Conservation (phyloP, 2,113 vertebrate genomes). For the Dipodomys merriami region DNA sequence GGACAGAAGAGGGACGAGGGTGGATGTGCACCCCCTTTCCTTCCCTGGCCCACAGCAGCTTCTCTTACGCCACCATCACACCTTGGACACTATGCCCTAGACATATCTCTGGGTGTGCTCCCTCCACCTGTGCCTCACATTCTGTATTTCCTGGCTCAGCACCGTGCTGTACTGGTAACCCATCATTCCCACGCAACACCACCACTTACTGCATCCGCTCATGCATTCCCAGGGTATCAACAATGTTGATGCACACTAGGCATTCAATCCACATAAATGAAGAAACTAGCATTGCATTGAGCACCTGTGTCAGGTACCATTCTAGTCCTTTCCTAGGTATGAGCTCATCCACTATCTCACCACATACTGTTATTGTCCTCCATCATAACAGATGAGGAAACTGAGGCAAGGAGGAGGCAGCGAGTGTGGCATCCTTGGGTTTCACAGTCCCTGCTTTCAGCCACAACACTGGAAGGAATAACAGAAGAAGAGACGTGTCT, state of each 20-base stretch:
- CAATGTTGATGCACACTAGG: neutral
- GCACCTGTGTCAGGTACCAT: neutral
- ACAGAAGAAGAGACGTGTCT: neutral
- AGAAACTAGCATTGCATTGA: neutral
- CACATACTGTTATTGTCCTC: too few relatives aligned
- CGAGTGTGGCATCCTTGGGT: neutral
- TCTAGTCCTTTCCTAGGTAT: neutral
- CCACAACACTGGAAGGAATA: neutral
- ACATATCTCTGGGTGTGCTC: neutral
- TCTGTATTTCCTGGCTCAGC: too few relatives aligned
- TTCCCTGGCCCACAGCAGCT: neutral
- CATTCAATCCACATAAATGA: neutral
- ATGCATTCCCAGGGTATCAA: neutral
- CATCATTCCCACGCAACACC: neutral
- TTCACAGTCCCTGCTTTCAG: neutral
- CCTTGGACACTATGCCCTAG: neutral
- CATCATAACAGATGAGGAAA: neutral
- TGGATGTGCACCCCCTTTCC: accelerated
- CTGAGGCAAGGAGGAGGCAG: neutral
- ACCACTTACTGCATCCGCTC: neutral
- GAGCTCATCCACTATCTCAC: neutral
- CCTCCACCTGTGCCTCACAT: too few relatives aligned
- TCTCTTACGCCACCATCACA: neutral
- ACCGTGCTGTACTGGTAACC: neutral
- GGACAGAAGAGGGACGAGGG: too few relatives aligned